These are phyloP conservation scores for Zophobas morio DNA, from an alignment of 1,140 invertebrate genomes.

Conservation along the genomic window DNA sequence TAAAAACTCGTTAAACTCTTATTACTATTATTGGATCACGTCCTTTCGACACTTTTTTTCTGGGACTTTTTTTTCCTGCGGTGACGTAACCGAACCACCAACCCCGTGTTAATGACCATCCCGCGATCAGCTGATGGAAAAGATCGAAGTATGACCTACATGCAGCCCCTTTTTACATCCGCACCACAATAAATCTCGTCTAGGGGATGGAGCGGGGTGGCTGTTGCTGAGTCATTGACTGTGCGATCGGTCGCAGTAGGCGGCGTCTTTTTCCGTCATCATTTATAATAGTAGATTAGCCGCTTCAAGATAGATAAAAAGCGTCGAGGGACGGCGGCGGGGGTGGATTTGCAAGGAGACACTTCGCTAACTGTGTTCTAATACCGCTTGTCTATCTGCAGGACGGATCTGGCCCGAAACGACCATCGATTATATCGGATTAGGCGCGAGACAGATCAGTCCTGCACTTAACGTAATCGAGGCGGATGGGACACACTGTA, in stretches of 20 bases:
- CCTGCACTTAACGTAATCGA: slow-evolving; percentile 33
- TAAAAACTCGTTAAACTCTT: slow-evolving; percentile 39
- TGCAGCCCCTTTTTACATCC: slow-evolving; percentile 21
- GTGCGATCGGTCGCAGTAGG: slow-evolving; percentile 20
- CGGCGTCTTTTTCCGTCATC: slow-evolving; percentile 37
- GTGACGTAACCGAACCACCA: slow-evolving; percentile 8
- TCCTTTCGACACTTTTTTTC: background rate
- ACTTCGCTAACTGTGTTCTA: slow-evolving; percentile 40
- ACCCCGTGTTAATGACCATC: background rate
- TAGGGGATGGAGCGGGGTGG: background rate
- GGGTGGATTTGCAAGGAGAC: slow-evolving; percentile 39
- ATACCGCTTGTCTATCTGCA: slow-evolving; percentile 36
- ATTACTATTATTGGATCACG: slow-evolving; percentile 33
- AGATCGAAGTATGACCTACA: slow-evolving; percentile 14
- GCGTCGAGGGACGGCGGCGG: background rate
- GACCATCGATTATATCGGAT: slow-evolving; percentile 41
- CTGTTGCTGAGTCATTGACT: slow-evolving; percentile 15
- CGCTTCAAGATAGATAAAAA: slow-evolving; percentile 7
- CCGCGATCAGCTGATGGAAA: slow-evolving; percentile 13
- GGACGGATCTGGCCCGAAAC: slow-evolving; percentile 17
- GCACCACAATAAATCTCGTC: slow-evolving; percentile 31
- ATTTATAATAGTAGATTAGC: slow-evolving; percentile 47
- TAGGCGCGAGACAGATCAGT: slow-evolving; percentile 9
- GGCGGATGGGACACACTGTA: background rate
- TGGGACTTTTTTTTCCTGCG: slow-evolving; percentile 20